These are phyloP conservation scores for Alloplasta piceator DNA, from an alignment of 2,888 invertebrate species.

Conservation along the genomic window DNA sequence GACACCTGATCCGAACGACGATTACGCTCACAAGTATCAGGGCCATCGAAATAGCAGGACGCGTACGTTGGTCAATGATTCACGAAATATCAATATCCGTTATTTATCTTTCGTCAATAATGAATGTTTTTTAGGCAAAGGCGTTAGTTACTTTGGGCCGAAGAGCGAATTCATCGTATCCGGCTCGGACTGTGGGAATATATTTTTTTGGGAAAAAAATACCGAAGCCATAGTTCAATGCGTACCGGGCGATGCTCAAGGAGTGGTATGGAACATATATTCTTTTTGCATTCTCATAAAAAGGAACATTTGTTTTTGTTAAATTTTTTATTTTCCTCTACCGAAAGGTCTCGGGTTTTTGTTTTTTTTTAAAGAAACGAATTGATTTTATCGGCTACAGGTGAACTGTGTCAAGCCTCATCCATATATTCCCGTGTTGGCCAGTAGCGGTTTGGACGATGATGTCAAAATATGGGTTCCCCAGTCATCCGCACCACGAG, in stretches of 20 bases:
- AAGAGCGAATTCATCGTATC: conserved; percentile 95
- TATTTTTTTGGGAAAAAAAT: conserved; percentile 95
- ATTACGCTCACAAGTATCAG: conserved; percentile 85
- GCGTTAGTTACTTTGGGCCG: conserved; percentile 97
- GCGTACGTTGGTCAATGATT: conserved; percentile 66
- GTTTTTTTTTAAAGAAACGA: neutral
- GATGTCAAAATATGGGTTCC: conserved; percentile 98
- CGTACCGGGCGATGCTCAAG: conserved; percentile 91
- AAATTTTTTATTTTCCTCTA: too few relatives aligned
- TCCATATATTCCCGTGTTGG: conserved; percentile 93
- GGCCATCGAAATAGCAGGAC: conserved; percentile 85
- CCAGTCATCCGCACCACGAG: conserved; percentile 84
- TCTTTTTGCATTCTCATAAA: neutral
- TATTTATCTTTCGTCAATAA: neutral
- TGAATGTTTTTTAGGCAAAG: conserved; percentile 88
- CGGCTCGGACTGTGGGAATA: conserved; percentile 96
- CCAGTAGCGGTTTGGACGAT: conserved; percentile 95
- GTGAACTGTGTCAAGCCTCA: conserved; percentile 97
- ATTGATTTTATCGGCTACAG: conserved; percentile 81
- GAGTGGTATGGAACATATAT: conserved; percentile 87
- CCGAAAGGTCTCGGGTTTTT: too few relatives aligned
- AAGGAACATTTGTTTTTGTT: too few relatives aligned
- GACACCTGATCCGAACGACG: conserved; percentile 83
- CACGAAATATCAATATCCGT: neutral
- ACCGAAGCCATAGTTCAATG: conserved; percentile 95